Conservation (phyloP, 2,113 vertebrate species). For the Seriola dumerili region DNA sequence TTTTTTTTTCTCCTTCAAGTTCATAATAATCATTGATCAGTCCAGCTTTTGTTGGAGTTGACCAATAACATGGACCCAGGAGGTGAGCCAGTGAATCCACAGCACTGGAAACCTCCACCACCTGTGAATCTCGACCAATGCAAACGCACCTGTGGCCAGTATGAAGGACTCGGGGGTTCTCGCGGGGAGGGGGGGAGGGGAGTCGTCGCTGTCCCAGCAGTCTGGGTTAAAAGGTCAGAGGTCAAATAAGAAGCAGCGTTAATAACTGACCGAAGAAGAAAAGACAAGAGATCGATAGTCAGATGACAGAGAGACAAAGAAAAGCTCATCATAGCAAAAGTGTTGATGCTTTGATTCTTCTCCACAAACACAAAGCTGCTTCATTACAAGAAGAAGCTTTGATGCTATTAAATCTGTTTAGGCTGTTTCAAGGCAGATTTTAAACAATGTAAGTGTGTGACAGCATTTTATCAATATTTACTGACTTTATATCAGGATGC, state of each 20-base stretch:
- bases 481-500: neutral
- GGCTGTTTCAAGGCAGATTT: neutral
- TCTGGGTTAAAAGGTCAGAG: slow-evolving; percentile 88
- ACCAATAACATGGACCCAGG: slow-evolving; percentile 7
- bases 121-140: slow-evolving; percentile 71
- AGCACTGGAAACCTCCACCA: slow-evolving; percentile 41
- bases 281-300: slow-evolving; percentile 34
- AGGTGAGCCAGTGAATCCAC: slow-evolving; percentile 27
- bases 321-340: neutral
- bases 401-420: neutral
- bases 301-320: slow-evolving; percentile 8
- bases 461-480: too few species aligned
- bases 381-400: neutral
- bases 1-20: neutral
- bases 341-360: neutral
- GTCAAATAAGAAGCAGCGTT: slow-evolving; percentile 69
- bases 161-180: slow-evolving; percentile 96
- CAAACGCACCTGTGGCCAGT: slow-evolving; percentile 92
- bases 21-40: neutral
- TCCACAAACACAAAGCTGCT: neutral
- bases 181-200: slow-evolving; percentile 92
- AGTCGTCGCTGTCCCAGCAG: slow-evolving; percentile 90
- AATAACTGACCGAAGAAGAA: slow-evolving; percentile 26
- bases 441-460: neutral
- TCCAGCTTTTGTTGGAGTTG: neutral